A percentile compares a stretch with the other conserved stretches of the same genome.
Evolutionary conservation across 2,113 vertebrate species (phyloP).

Genomic region (Oncorhynchus nerka): DNA sequence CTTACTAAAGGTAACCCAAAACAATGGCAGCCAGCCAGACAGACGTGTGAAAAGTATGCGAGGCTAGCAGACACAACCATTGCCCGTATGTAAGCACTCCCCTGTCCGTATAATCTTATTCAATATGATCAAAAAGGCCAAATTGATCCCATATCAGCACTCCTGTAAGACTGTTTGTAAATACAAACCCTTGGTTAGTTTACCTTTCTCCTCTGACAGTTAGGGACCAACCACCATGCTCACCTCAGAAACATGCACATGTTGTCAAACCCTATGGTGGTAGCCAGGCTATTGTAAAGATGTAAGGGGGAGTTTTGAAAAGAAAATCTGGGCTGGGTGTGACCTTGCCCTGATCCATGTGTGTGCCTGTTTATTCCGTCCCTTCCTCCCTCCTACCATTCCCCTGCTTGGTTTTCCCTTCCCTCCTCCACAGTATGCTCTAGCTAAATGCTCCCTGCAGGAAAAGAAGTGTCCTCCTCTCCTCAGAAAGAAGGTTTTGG

Average conservation of each 20-base stretch:
- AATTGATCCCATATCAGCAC: no score
- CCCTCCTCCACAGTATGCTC: conserved; percentile 39
- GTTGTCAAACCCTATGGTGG: neutral
- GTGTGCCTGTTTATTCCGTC: conserved; percentile 8
- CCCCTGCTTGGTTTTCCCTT: conserved; percentile 33
- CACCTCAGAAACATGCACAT: conserved; percentile 37
- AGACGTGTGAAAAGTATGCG: conserved; percentile 51
- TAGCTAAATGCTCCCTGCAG: conserved; percentile 39
- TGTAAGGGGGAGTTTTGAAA: conserved; percentile 20
- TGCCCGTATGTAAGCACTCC: no score
- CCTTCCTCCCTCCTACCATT: neutral
- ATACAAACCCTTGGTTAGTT: neutral
- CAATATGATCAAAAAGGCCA: no score
- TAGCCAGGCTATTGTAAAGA: conserved; percentile 12
- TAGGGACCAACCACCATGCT: conserved; percentile 29
- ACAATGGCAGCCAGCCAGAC: conserved; percentile 40
- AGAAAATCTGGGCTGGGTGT: conserved; percentile 34
- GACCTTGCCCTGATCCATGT: conserved; percentile 14
- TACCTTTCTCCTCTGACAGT: conserved; percentile 13
- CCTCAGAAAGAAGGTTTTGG: conserved; percentile 39
- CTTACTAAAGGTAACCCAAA: conserved; percentile 41
- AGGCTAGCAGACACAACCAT: conserved; percentile 27
- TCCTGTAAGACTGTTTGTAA: no score
- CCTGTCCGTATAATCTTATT: no score
- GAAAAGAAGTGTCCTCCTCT: neutral